phyloP scores from a whole-genome alignment of 2,113 vertebrate genomes.

The Heteronetta atricapilla region DNA sequence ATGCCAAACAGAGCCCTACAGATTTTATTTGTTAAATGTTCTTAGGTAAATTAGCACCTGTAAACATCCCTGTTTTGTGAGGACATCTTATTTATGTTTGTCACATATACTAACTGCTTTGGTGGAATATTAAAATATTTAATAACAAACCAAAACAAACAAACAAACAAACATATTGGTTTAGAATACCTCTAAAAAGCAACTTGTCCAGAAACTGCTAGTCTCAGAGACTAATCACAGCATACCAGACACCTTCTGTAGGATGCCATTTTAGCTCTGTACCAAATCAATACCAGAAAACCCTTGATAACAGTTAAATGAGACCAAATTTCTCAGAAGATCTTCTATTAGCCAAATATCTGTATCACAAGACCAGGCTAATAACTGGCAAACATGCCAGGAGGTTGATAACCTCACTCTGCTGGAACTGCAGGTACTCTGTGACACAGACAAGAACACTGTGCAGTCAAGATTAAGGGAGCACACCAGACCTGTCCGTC shows the following conservation, averaged over 20 bases:
- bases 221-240: background rate
- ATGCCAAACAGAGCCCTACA: background rate
- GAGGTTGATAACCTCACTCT: background rate
- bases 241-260: background rate
- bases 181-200: background rate
- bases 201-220: background rate
- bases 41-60: background rate
- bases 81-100: background rate
- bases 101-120: background rate
- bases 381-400: background rate
- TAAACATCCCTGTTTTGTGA: background rate
- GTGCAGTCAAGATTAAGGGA: background rate
- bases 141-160: background rate
- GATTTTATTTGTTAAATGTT: background rate
- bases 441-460: background rate
- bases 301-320: background rate
- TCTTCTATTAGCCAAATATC: background rate
- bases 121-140: background rate
- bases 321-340: background rate
- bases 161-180: background rate
- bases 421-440: background rate
- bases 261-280: rapidly evolving
- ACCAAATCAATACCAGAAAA: background rate
- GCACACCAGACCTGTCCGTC: background rate
- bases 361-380: background rate